Evolutionary conservation across 2,797 vertebrate species (phyloP), one percentile per base, ranked within the genome.

Genomic region (Macropodus opercularis): DNA sequence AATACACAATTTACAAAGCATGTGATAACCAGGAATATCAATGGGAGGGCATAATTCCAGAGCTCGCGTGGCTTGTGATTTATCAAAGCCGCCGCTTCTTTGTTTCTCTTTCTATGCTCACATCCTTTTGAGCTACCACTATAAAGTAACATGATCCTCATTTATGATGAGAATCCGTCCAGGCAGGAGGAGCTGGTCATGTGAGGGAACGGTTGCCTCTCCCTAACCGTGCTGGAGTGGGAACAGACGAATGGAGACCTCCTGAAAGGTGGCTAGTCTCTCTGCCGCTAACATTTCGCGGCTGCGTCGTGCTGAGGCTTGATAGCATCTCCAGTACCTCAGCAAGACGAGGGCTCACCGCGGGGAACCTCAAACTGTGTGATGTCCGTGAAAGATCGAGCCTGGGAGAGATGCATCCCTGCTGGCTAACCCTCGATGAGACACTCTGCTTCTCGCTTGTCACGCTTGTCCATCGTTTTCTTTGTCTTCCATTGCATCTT

Each of bases 371-470:
- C 59, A 73, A 69, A 62, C 67, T 35, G 69, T 61, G 52, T 63
- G 77, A 77, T 62, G 39, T 68, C 67, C 48, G 50, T 75, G 68
- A 80, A 71, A 69, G 75, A 83, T 66, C 34, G 41, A 68, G 65
- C 57, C 21, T 3, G 0, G 43, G 26, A 54, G 56, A 71, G 67
- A 76, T 41, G 44, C 58, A 54, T 69, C 32, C 71, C 70, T 17
- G 40, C 51, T 53, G 64, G 58, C 64, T 63, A 62, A 59, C 55
- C 44, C 75, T 75, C 59, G 3, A 27, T 40, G 56, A 71, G 53
- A 71, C 46, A 47, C 63, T 51, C 38, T 40, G 56, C 31, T 40
- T 63, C 2, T 6, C 32, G 56, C 50, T 40, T 19, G 15, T n/a
- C n/a, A n/a, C n/a, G n/a, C n/a, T n/a, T n/a, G n/a, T n/a, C n/a